Conservation (phyloP, 1,140 invertebrate genomes). For the Orius insidiosus region DNA sequence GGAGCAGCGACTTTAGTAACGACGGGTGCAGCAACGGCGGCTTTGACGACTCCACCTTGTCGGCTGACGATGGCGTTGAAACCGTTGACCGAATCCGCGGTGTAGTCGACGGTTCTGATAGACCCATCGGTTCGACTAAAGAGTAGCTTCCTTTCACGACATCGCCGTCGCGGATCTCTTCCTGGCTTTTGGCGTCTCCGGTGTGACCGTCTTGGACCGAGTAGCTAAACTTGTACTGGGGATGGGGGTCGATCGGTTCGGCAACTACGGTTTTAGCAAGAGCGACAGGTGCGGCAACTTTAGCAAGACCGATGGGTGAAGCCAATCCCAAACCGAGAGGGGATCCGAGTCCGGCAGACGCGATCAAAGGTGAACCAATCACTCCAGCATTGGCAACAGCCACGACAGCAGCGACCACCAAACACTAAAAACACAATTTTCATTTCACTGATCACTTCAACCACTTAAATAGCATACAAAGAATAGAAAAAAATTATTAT, state of each 20-base stretch:
- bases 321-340: not conserved
- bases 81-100: slow-evolving; percentile 16
- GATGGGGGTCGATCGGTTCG: not conserved
- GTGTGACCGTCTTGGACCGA: slow-evolving; percentile 34
- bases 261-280: not conserved
- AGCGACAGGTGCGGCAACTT: not conserved
- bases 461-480: no score
- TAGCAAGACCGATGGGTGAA: not conserved
- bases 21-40: slow-evolving; percentile 16
- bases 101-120: slow-evolving; percentile 16
- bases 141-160: slow-evolving; percentile 29
- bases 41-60: slow-evolving; percentile 24
- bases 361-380: not conserved
- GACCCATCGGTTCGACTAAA: slow-evolving; percentile 16
- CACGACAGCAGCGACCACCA: not conserved
- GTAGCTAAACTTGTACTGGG: slow-evolving; percentile 31
- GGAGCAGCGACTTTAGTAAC: slow-evolving; percentile 25
- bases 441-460: no score
- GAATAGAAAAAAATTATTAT: no score
- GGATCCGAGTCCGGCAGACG: slow-evolving; percentile 6
- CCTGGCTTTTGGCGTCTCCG: slow-evolving; percentile 35
- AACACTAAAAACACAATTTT: no score
- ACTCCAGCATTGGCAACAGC: slow-evolving; percentile 6
- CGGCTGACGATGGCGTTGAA: slow-evolving; percentile 19
- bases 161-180: slow-evolving; percentile 34